Evolutionary conservation across 2,113 vertebrate species (phyloP), one percentile per base, ranked within the genome.

Genomic region (Notarius lentiginosus): DNA sequence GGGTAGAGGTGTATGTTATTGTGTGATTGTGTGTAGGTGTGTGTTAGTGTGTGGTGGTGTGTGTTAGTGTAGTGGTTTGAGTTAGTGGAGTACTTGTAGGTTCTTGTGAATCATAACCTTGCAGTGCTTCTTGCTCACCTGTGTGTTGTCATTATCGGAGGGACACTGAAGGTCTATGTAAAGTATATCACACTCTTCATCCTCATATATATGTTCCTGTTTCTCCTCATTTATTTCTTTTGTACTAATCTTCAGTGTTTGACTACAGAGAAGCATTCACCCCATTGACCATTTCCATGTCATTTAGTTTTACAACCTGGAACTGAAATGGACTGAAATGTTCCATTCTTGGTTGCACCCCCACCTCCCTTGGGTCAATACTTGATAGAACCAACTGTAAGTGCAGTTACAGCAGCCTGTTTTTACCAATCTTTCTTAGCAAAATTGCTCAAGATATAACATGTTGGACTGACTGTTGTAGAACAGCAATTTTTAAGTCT

Each of bases 141-240:
- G 61, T 87, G 20, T 89, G 81, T 88, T 86, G 77, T 84, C 83
- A 79, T 77, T 87, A 85, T 84, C 90, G 92, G 89, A 92, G 91
- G 90, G 89, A 93, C 92, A 93, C 87, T 90, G 93, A 94, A 91
- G 89, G 90, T 90, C 86, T 90, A 91, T 89, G 90, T 79, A 88
- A 90, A 70, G 34, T 63, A 41, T 87, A 92, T 90, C 87, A 66
- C 89, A 89, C 75, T 90, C 91, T 92, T 91, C 89, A 90, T 89
- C 82, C 9, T 70, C 61, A 76, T 82, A 41, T 68, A 53, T 60
- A 34, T 34, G 11, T 49, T 56, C 84, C 81, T 88, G 68, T 89
- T 86, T 77, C 84, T 86, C 60, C 89, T 77, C 75, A 73, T 84
- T 79, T 83, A 18, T 58, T 58, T 56, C 12, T 41, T 56, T 15